These are phyloP conservation scores for Lagorchestes hirsutus DNA, from an alignment of 2,797 vertebrate genomes.

Conservation along the genomic window DNA sequence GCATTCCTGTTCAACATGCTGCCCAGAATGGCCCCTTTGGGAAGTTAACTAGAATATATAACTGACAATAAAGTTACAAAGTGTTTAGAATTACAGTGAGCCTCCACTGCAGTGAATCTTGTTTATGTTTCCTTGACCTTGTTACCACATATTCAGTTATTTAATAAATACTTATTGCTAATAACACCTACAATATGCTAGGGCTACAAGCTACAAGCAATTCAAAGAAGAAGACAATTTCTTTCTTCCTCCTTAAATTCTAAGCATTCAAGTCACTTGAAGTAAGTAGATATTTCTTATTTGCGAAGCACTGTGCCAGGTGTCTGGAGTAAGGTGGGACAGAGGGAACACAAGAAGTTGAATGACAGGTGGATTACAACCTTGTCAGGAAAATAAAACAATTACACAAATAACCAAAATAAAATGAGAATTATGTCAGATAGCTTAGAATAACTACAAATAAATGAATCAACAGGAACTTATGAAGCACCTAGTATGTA, in stretches of 20 bases:
- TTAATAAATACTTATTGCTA: background rate
- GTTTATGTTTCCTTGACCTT: background rate
- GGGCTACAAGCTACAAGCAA: background rate
- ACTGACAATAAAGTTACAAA: background rate
- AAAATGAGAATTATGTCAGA: background rate
- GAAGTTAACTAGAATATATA: constrained; percentile 1
- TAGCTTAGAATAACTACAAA: background rate
- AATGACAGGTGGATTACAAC: background rate
- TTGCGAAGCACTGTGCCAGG: background rate
- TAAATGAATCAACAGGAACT: background rate
- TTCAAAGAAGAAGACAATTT: background rate
- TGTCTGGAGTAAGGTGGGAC: background rate
- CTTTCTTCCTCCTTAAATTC: background rate
- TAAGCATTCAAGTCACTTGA: background rate
- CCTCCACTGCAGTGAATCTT: background rate
- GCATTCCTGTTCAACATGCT: background rate
- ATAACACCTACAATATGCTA: background rate
- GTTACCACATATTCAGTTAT: background rate
- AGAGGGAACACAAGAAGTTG: background rate
- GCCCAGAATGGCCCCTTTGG: background rate
- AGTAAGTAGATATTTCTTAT: background rate
- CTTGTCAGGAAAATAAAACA: background rate
- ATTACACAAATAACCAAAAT: background rate
- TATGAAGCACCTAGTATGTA: background rate
- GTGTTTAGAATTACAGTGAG: background rate